Percentiles rank a stretch among this genome's conserved stretches.
Conservation (phyloP, 2,113 vertebrate species). For the Euleptes europaea region DNA sequence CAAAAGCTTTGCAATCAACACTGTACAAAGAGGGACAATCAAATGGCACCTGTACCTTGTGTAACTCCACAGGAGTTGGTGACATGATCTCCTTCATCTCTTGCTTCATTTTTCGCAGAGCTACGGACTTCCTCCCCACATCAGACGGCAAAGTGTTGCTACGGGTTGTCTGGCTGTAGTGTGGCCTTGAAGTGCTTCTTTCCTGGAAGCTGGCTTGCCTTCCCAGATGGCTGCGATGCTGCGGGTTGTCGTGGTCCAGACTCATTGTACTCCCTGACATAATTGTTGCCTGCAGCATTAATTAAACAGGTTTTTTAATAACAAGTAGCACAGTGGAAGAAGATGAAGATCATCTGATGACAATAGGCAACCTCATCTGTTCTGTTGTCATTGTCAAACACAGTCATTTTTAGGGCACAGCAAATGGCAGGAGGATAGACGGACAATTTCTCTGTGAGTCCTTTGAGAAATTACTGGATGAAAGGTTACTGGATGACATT, state of each 20-base stretch:
- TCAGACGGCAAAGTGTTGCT: conserved; percentile 96
- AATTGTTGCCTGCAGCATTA: conserved; percentile 91
- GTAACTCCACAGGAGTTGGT: conserved; percentile 96
- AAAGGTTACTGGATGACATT: conserved; percentile 59
- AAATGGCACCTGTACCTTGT: conserved; percentile 83
- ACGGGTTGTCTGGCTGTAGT: conserved; percentile 86
- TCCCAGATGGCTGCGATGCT: conserved; percentile 86
- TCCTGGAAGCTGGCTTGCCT: conserved; percentile 98
- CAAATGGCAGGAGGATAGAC: conserved; percentile 75
- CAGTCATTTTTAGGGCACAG: conserved; percentile 73
- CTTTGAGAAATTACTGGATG: conserved; percentile 45
- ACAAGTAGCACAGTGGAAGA: conserved; percentile 18
- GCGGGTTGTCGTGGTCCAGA: conserved; percentile 89
- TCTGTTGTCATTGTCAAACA: conserved; percentile 69
- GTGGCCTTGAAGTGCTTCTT: conserved; percentile 84
- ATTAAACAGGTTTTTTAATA: conserved; percentile 62
- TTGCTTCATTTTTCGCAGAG: conserved; percentile 94
- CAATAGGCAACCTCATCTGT: conserved; percentile 56
- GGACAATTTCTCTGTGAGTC: conserved; percentile 57
- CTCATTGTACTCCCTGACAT: conserved; percentile 97
- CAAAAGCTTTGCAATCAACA: too few relatives aligned
- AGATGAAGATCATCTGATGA: conserved; percentile 40
- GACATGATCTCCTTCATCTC: conserved; percentile 95
- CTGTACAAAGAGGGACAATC: not conserved
- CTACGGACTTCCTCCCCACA: conserved; percentile 88